Base-by-base conservation (phyloP, 2,797 vertebrate species). In the Picus viridis region DNA sequence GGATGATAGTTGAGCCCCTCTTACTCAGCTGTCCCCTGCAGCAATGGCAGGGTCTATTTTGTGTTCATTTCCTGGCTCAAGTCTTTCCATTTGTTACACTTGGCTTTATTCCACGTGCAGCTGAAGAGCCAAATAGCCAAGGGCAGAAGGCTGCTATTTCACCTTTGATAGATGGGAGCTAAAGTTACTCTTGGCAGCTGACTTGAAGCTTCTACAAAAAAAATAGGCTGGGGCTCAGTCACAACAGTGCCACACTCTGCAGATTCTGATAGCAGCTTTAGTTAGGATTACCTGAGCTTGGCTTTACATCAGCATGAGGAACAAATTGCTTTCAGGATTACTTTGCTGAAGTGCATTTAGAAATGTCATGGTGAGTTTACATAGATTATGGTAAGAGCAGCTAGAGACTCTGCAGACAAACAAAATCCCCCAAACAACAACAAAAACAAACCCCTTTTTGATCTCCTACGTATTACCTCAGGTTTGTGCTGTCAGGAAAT, bases 101-200 rank as follows among this genome's bases (percentile, higher is more conserved):
- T 96, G 96, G 94, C 80, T 86, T 6, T 3, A 7, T 24, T 84
- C 92, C 94, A 88, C 0, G 0, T 32, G 7, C 74, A 73, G 76
- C 85, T 73, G 70, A 94, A 57, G 19, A 94, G 87, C 85, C 90
- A 93, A 82, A 92, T 22, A 76, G 90, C 93, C 89, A 79, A 91
- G 92, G 94, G 93, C 95, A 96, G 36, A 89, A 87, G 90, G 84
- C 83, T 95, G 84, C 79, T 88, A 16, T 79, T 94, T 86, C 93
- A 89, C 83, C 88, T 88, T 51, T 88, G 90, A 93, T 59, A 71
- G 87, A 94, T 79, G 76, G 87, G 82, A 95, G 67, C 71, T 79
- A 41, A 69, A 89, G 82, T 86, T 88, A 18, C 90, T 56, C 58
- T 76, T 92, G 94, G 94, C 94, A 94, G 92, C 61, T 73, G 32